Evolutionary conservation across 1,140 invertebrate genomes (phyloP).

Genomic region (Solenopsis fugax): DNA sequence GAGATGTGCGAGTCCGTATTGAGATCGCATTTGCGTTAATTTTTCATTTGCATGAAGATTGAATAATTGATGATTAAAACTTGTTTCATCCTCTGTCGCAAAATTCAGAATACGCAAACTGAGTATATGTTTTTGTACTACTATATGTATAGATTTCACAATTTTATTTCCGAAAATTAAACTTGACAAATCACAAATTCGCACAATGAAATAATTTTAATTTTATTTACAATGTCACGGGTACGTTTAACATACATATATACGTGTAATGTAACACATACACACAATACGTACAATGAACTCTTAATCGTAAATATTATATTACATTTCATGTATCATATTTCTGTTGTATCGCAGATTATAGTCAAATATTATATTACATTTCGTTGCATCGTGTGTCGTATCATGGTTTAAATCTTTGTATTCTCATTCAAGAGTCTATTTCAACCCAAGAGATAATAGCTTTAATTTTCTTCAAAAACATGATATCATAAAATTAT

Average conservation of each 20-base stretch:
- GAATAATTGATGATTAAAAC: constrained; percentile 29
- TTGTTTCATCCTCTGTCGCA: neutral
- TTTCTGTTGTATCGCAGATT: constrained; percentile 1
- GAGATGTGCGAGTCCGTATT: neutral
- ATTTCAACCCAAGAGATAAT: no score
- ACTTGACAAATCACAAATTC: neutral
- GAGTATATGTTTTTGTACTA: neutral
- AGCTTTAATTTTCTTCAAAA: no score
- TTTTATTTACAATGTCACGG: constrained; percentile 16
- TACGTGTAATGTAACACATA: neutral
- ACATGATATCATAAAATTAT: no score
- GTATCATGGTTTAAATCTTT: neutral
- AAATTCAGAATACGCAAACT: neutral
- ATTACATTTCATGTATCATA: constrained; percentile 15
- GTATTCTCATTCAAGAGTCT: no score
- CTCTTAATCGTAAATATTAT: constrained; percentile 13
- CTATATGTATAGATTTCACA: no score
- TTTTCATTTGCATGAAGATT: neutral
- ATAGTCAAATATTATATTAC: constrained; percentile 30
- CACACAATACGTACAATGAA: neutral
- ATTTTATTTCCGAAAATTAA: neutral
- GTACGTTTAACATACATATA: constrained; percentile 7
- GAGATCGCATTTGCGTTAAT: constrained; percentile 20
- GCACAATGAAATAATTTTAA: neutral
- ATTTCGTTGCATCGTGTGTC: neutral